Evolutionary conservation across 2,113 vertebrate genomes (phyloP).

Genomic region (Seriola aureovittata): DNA sequence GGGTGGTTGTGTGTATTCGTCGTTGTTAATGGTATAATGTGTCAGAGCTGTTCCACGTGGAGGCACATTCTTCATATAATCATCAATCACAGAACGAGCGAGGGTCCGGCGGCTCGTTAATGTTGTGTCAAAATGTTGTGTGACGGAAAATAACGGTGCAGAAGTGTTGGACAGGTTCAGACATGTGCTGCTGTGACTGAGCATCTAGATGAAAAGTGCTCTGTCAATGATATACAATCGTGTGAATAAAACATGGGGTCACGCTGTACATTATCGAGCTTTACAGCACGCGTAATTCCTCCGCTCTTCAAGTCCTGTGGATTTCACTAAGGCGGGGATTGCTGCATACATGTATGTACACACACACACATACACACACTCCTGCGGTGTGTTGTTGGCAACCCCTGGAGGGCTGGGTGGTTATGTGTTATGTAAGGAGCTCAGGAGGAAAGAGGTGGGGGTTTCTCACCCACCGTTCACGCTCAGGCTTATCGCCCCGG

Average conservation of each 20-base stretch:
- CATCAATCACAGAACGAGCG: constrained; percentile 31
- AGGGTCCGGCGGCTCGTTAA: constrained; percentile 32
- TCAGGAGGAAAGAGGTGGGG: constrained; percentile 73
- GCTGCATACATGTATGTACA: constrained; percentile 10
- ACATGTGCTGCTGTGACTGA: constrained; percentile 49
- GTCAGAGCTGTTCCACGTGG: constrained; percentile 38
- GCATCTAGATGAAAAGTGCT: constrained; percentile 48
- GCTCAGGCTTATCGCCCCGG: constrained; percentile 71
- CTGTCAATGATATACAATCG: constrained; percentile 43
- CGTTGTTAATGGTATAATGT: constrained; percentile 42
- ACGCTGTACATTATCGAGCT: constrained; percentile 39
- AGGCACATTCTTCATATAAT: constrained; percentile 27
- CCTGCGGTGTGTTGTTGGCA: constrained; percentile 41
- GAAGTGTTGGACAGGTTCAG: constrained; percentile 24
- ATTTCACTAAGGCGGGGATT: constrained; percentile 57
- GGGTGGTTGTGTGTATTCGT: constrained; percentile 30
- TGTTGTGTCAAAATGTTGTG: constrained; percentile 44
- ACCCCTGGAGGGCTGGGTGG: constrained; percentile 67
- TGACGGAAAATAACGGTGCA: constrained; percentile 44
- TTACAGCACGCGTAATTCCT: constrained; percentile 11
- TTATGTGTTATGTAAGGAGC: constrained; percentile 80
- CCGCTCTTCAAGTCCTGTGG: constrained; percentile 49
- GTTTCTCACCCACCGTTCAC: constrained; percentile 74
- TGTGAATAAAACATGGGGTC: constrained; percentile 66
- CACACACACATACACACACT: constrained; percentile 16